Conservation (phyloP, 2,113 vertebrate genomes). For the Ivindomyrus marchei region DNA sequence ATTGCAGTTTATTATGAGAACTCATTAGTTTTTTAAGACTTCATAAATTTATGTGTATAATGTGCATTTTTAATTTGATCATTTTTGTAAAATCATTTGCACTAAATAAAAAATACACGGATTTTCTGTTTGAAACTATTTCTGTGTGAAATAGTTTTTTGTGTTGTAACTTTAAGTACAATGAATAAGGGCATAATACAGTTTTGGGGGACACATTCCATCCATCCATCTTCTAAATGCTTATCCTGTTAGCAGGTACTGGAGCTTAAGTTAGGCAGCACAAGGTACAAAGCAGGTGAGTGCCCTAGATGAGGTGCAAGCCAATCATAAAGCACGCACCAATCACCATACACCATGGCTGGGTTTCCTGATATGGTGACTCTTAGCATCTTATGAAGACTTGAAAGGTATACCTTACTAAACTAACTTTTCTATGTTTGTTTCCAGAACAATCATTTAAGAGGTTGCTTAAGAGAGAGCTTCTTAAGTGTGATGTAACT, state of each 20-base stretch:
- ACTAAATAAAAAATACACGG: constrained; percentile 50
- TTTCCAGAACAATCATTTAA: background rate
- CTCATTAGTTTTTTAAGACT: constrained; percentile 27
- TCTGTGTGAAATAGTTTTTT: background rate
- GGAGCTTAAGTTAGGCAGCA: background rate
- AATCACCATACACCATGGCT: background rate
- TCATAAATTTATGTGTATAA: constrained; percentile 28
- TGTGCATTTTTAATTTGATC: constrained; percentile 30
- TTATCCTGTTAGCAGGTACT: background rate
- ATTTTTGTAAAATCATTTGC: constrained; percentile 60
- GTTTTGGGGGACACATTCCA: background rate
- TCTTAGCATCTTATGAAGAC: background rate
- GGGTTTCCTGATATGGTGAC: background rate
- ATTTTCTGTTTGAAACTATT: background rate
- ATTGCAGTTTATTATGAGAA: constrained; percentile 36
- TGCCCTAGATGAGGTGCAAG: background rate
- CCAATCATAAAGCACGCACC: background rate
- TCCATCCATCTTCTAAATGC: background rate
- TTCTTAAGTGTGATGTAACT: background rate
- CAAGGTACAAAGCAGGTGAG: background rate
- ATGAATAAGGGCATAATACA: background rate
- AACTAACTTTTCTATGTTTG: background rate
- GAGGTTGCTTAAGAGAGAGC: background rate
- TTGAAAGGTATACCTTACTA: background rate
- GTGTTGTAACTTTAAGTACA: background rate